Evolutionary conservation across 1,140 invertebrate genomes (phyloP), one percentile per base, ranked within the genome.

Genomic region (Asobara japonica): DNA sequence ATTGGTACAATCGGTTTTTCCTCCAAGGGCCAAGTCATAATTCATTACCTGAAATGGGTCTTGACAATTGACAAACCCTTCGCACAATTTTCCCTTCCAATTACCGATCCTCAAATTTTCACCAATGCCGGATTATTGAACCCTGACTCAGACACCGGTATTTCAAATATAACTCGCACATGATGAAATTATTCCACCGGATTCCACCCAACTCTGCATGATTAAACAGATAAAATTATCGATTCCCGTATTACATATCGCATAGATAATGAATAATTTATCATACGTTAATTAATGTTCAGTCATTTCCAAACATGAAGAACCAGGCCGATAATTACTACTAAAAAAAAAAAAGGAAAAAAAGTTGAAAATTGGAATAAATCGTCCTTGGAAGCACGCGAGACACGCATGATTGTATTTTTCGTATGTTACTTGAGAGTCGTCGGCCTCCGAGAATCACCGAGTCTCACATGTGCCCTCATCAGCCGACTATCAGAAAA

Each of bases 311-410:
- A 56, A 56, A 56, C 11, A 22, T 56, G 18, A 22, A 25, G 18
- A 27, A 10, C 22, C 20, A 22, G 41, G 2, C 18, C 51, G 51
- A 56, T 45, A 56, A 56, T 25, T n/a, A n/a, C n/a, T n/a, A n/a
- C n/a, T n/a, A 22, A 56, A 22, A 56, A 13, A 56, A 56, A 51
- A 7, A 18, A 8, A 56, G 25, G 13, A 56, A 4, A 51, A 20
- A 56, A 56, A 25, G 18, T 18, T 56, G 11, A 25, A 25, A 1
- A 56, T 3, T 56, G n/a, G n/a, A n/a, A n/a, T n/a, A n/a, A n/a
- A n/a, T n/a, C n/a, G 51, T 56, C 51, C 51, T 56, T 56, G 51
- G 51, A 56, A 56, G 51, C 51, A 56, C 51, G 51, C 51, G 51
- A 56, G 51, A 18, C 22, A 56, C 51, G 51, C 51, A 27, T 56